These are phyloP conservation scores for Choreutis nemorana DNA, from an alignment of 2,888 invertebrate species.

Conservation along the genomic window DNA sequence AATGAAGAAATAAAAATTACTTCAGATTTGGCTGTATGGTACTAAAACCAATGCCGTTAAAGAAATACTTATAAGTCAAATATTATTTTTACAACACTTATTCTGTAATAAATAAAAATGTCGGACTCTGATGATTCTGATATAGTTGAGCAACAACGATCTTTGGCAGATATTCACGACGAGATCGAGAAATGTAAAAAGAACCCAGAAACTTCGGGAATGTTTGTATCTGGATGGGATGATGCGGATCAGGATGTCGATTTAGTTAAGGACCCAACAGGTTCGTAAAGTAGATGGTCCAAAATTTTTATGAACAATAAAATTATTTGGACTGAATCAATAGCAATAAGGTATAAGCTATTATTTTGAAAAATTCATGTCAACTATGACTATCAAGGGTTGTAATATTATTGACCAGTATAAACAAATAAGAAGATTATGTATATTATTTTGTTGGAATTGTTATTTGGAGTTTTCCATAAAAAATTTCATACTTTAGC, in stretches of 20 bases:
- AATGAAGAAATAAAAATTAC: no score
- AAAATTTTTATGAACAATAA: not conserved
- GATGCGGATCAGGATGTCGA: conserved; percentile 77
- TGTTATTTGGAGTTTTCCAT: not conserved
- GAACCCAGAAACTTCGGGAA: conserved; percentile 55
- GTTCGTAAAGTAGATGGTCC: no score
- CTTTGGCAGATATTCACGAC: conserved; percentile 36
- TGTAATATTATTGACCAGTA: no score
- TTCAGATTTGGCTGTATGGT: no score
- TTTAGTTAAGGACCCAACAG: conserved; percentile 74
- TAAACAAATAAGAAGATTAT: not conserved
- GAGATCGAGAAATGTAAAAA: conserved; percentile 46
- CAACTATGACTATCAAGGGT: no score
- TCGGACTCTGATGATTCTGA: conserved; percentile 24
- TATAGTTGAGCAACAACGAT: conserved; percentile 17
- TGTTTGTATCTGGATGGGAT: conserved; percentile 86
- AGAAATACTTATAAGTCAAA: no score
- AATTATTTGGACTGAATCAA: not conserved
- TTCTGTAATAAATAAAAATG: no score
- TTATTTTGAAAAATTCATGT: not conserved
- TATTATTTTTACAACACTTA: no score
- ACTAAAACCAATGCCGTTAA: no score
- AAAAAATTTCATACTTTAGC: no score
- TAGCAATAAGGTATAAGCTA: not conserved
- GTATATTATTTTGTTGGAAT: not conserved